Evolutionary conservation across 2,888 invertebrate species (phyloP), one percentile per base, ranked within the genome.

Genomic region (Nematopogon swammerdamellus): DNA sequence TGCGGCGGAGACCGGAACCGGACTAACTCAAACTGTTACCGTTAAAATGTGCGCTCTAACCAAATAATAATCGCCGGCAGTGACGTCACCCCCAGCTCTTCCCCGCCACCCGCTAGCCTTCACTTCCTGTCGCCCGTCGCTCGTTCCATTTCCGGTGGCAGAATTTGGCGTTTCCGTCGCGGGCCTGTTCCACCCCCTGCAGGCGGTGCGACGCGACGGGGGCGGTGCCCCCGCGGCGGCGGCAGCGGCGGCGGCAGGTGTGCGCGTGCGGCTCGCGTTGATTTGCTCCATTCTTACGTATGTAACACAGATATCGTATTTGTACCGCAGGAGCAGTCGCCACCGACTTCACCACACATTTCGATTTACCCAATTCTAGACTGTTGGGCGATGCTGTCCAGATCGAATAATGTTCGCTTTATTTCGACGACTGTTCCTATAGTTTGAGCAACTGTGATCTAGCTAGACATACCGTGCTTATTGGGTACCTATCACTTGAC

Each of bases 141-240:
- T 8, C 36, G 36, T 68, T 64, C 70, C 66, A 70, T 70, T 70
- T 71, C 68, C 70, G 62, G 56, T 50, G 58, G 50, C 60, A 59
- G 60, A 63, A 63, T 64, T 60, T 60, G 60, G 58, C 59, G 60
- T 64, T 65, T 70, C 70, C 71, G 61, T 58, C 52, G 16, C 30
- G 50, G 50, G 51, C 45, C 48, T 44, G 50, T 47, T 50, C 45
- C 25, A 4, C 25, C 5, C 25, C 25, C 25, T 8, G 25, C 5
- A 6, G 25, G 25, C 25, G 25, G 25, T n/a, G n/a, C n/a, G n/a
- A n/a, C n/a, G 25, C 25, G 25, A 25, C 5, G 25, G 25, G n/a
- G n/a, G n/a, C n/a, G n/a, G n/a, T n/a, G n/a, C n/a, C n/a, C n/a
- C n/a, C 8, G 25, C 25, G 25, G 8, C 25, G 25, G 8, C 25